Conservation (phyloP, 64 coral and sea anemone species). For the Orbicella faveolata region DNA sequence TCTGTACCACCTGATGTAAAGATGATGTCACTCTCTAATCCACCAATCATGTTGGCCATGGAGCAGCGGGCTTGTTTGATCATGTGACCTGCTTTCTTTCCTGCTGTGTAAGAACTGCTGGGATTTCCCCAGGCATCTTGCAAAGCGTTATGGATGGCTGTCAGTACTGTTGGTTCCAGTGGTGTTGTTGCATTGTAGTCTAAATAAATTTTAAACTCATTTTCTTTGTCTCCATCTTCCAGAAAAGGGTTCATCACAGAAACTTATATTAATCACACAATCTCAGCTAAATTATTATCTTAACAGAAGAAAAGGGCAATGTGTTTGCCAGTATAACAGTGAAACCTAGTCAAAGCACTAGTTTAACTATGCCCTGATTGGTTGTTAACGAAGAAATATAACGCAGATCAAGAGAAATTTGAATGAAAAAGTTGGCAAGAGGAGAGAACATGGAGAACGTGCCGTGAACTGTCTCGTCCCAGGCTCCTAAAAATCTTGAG, state of each 20-base stretch:
- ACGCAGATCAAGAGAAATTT: no score
- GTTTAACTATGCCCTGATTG: no score
- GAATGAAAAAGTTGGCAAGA: no score
- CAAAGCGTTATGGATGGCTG: slow-evolving; percentile 79
- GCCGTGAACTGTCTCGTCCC: neutral
- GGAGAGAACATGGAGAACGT: neutral
- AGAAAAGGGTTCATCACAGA: neutral
- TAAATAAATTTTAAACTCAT: slow-evolving; percentile 56
- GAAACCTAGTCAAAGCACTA: no score
- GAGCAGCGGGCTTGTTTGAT: slow-evolving; percentile 76
- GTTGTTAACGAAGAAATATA: no score
- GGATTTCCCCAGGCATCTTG: slow-evolving; percentile 98
- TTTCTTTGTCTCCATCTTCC: neutral
- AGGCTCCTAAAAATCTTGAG: slow-evolving; percentile 14
- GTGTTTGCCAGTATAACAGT: no score
- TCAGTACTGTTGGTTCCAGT: slow-evolving; percentile 77
- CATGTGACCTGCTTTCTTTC: slow-evolving; percentile 75
- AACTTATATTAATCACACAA: no score
- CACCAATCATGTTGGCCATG: slow-evolving; percentile 76
- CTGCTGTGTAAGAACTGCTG: slow-evolving; percentile 83
- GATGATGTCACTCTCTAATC: slow-evolving; percentile 62
- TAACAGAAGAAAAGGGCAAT: no score
- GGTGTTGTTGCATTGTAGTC: slow-evolving; percentile 98
- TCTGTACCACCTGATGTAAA: slow-evolving; percentile 96
- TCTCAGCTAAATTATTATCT: no score